A percentile compares a stretch with the other conserved stretches of the same genome.
Evolutionary conservation across 2,797 vertebrate species (phyloP).

Genomic region (Bradypus variegatus): DNA sequence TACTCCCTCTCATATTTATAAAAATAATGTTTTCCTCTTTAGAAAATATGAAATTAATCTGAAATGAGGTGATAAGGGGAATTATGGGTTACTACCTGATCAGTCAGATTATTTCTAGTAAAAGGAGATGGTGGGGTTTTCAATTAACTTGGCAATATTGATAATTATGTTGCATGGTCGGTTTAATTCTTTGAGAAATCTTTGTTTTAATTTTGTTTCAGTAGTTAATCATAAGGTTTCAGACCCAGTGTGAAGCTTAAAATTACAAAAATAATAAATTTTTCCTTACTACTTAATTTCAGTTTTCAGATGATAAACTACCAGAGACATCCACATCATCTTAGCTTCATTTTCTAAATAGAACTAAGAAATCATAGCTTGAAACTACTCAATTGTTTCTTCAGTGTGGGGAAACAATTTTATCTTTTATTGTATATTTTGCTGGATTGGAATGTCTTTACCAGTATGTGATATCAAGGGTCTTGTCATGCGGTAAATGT

Average conservation of each 20-base stretch:
- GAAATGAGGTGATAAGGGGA: not conserved
- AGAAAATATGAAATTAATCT: not conserved
- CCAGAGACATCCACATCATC: not conserved
- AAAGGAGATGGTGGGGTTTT: not conserved
- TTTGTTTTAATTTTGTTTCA: conserved; percentile 35
- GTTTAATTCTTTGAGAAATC: conserved; percentile 6
- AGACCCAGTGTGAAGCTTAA: not conserved
- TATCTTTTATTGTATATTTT: not conserved
- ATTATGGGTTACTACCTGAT: not conserved
- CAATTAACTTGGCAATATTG: not conserved
- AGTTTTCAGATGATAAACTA: conserved; percentile 31
- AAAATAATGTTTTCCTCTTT: not conserved
- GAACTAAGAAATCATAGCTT: not conserved
- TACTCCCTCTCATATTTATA: not conserved
- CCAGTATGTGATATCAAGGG: not conserved
- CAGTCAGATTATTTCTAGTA: not conserved
- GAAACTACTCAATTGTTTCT: not conserved
- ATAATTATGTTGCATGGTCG: not conserved
- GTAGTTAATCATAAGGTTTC: not conserved
- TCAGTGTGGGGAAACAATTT: not conserved
- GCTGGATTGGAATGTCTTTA: not conserved
- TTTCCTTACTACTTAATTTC: conserved; percentile 12
- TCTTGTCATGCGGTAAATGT: not conserved
- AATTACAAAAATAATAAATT: conserved; percentile 25
- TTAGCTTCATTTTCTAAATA: conserved; percentile 27